Conservation (phyloP, 2,888 invertebrate genomes). For the Gnatocerus cornutus region DNA sequence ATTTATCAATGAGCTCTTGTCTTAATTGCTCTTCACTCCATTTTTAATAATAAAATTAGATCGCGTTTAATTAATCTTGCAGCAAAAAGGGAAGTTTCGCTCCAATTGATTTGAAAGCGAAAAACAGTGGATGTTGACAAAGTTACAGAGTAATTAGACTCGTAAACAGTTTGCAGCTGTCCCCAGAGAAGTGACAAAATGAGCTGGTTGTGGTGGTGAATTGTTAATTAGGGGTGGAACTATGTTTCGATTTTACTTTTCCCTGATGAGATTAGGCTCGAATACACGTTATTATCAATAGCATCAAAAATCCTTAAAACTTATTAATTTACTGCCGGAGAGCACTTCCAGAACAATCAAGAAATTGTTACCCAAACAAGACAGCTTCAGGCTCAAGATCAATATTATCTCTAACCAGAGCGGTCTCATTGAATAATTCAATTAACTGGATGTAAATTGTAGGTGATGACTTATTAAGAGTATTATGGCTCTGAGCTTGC, state of each 20-base stretch:
- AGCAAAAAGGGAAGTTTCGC: too few relatives aligned
- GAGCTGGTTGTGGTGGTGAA: constrained; percentile 11
- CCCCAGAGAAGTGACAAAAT: constrained; percentile 11
- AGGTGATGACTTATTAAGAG: constrained; percentile 14
- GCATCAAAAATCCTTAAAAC: too few relatives aligned
- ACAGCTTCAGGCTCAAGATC: not conserved
- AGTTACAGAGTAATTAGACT: constrained; percentile 7
- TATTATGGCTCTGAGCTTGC: constrained; percentile 4
- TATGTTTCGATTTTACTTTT: constrained; percentile 17
- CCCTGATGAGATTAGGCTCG: not conserved
- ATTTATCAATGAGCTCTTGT: too few relatives aligned
- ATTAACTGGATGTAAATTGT: constrained; percentile 22
- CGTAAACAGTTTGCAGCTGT: constrained; percentile 14
- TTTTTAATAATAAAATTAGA: too few relatives aligned
- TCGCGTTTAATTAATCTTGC: too few relatives aligned
- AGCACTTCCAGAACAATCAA: too few relatives aligned
- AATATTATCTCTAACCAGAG: constrained; percentile 12
- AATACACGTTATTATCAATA: too few relatives aligned
- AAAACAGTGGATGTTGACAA: not conserved
- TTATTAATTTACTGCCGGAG: too few relatives aligned
- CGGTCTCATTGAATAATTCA: constrained; percentile 15
- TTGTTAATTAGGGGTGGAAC: constrained; percentile 13
- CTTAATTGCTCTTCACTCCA: too few relatives aligned
- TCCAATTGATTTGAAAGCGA: too few relatives aligned
- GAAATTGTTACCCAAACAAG: constrained; percentile 7